Conservation (phyloP, 1,140 invertebrate species). For the Leptinotarsa defecta region DNA sequence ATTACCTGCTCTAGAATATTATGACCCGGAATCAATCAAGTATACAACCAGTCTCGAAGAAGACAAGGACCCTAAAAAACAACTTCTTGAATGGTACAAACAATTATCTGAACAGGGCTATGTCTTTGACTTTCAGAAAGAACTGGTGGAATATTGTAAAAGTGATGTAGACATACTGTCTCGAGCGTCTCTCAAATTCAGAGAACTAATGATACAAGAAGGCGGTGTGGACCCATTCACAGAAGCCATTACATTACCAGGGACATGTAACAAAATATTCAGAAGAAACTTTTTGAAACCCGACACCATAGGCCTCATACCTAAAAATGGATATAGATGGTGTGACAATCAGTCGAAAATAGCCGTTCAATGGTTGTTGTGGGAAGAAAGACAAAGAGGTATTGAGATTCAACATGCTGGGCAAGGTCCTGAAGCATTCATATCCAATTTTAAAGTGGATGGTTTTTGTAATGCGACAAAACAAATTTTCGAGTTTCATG, state of each 20-base stretch:
- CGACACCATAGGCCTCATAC: background rate
- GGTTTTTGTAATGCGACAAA: slow-evolving; percentile 14
- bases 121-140: slow-evolving; percentile 27
- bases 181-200: slow-evolving; percentile 1
- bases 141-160: slow-evolving; percentile 32
- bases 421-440: slow-evolving; percentile 6
- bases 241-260: too few relatives aligned
- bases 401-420: slow-evolving; percentile 29
- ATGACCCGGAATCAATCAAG: slow-evolving; percentile 23
- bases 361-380: slow-evolving; percentile 27
- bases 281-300: background rate
- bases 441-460: slow-evolving; percentile 26
- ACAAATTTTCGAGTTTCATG: too few relatives aligned
- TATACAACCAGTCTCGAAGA: slow-evolving; percentile 25
- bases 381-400: slow-evolving; percentile 37
- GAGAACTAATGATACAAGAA: slow-evolving; percentile 10
- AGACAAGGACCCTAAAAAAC: too few relatives aligned
- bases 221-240: background rate
- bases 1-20: slow-evolving; percentile 30
- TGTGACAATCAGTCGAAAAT: slow-evolving; percentile 23
- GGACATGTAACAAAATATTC: background rate
- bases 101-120: slow-evolving; percentile 1
- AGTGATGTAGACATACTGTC: slow-evolving; percentile 28
- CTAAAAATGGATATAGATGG: background rate
- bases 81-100: slow-evolving; percentile 30